Evolutionary conservation across 2,888 invertebrate genomes (phyloP), one percentile per base, ranked within the genome.

Genomic region (Hypercompe scribonia): DNA sequence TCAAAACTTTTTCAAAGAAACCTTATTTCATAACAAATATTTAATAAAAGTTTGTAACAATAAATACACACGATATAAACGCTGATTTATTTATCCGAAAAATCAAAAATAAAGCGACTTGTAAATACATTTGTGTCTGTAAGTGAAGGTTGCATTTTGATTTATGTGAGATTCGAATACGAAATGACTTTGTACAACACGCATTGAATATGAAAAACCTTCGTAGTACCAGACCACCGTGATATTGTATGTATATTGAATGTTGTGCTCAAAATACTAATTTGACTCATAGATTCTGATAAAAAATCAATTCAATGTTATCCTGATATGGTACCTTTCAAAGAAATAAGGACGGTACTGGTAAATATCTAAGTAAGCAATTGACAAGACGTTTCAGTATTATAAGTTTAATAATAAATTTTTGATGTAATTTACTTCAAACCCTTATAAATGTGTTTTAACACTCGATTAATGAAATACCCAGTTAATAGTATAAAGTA

Each of bases 71-170:
- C 42, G 42, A 63, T n/a, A 28, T 39, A 24, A 70, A 70, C 63
- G 15, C 24, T 63, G 42, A 70, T 63, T 69, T 31, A 63, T 63
- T 63, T 33, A 63, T 24, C 58, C 24, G 42, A 46, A 39, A 4
- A 33, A 42, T 31, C 21, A 11, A 64, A 28, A 31, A 31, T 31
- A 31, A 65, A 71, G 31, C 34, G 34, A 39, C 39, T 42, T 42
- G 8, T 31, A 58, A 31, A 33, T 31, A 65, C 18, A 61, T 58
- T 66, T 39, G 61, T 66, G 54, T 61, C 33, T 66, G 66, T 11
- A 33, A 63, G 64, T 65, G 68, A 80, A 80, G 75, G 78, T 70
- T 71, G 76, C 73, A 73, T 70, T 74, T 77, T 77, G 81, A 74
- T 68, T 79, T 70, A 71, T 58, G 28, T 73, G 74, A 77, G 76